Evolutionary conservation across 2,113 vertebrate genomes (phyloP), one percentile per base, ranked within the genome.

Genomic region (Dasyprocta punctata): DNA sequence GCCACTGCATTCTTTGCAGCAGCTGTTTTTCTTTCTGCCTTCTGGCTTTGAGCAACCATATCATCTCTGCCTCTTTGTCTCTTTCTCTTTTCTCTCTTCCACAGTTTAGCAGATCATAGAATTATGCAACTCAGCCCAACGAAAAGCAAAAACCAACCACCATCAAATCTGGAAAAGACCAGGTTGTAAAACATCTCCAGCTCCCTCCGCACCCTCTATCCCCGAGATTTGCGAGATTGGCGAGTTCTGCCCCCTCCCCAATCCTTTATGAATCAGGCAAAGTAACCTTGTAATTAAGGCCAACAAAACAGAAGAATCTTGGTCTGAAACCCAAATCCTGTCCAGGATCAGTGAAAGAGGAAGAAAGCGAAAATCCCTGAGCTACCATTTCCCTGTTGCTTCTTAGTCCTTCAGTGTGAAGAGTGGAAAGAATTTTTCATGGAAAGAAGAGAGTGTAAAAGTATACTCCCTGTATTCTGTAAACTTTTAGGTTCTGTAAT

Each of bases 281-380:
- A 44, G 58, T 95, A 92, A 94, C 67, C 75, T 47, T 38, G 38
- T 38, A 88, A 90, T 89, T 67, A 92, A 89, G 80, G 81, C 69
- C 81, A 80, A 81, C 83, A 93, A 69, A 81, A 85, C 78, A 30
- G 71, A 65, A 89, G 61, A 86, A 87, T 30, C 10, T 2, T 3
- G 10, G 54, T 89, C 92, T 89, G 95, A 94, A 97, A 96, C 38
- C 58, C 80, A 69, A 87, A 90, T 93, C 89, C 90, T 90, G 77
- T 61, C 67, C 26, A n/a, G 61, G 54, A 89, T 93, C n/a, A 61
- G 44, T 58, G 61, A 75, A n/a, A 69, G 13, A 33, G 16, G 8
- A 47, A 86, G 13, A 52, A 71, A 78, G 33, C 30, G 49, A 36
- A 77, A 69, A 36, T 26, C 58, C 61, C 56, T 82, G 69, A 44